phyloP scores from a whole-genome alignment of 2,888 invertebrate genomes.

The Drosophila fungiperda region DNA sequence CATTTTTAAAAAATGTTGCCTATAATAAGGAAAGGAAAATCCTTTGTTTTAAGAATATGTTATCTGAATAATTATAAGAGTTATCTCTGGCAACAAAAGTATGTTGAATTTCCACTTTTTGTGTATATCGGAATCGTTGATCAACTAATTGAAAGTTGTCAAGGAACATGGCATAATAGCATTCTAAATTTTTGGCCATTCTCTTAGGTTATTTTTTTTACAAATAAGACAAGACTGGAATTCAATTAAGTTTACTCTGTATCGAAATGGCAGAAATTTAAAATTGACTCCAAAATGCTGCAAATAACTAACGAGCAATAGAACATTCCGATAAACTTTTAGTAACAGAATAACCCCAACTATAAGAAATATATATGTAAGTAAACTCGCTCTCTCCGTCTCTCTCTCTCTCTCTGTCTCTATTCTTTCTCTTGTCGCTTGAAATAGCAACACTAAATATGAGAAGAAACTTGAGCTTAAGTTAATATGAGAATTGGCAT shows the following conservation, averaged over 20 bases:
- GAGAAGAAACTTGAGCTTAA: background rate
- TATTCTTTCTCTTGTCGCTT: too few relatives aligned
- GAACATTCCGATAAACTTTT: background rate
- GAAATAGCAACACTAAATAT: too few relatives aligned
- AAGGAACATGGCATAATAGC: background rate
- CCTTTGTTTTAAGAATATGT: background rate
- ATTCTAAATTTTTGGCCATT: background rate
- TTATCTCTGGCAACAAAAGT: background rate
- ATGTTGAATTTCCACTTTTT: background rate
- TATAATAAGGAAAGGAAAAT: background rate
- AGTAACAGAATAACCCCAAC: background rate
- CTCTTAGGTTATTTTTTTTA: too few relatives aligned
- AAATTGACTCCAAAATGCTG: background rate
- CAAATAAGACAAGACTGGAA: background rate
- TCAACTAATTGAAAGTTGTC: background rate
- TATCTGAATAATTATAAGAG: background rate
- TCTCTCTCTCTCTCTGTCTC: background rate
- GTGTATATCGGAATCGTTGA: background rate
- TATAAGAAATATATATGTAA: too few relatives aligned
- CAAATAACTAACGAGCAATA: background rate
- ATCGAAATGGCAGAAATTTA: background rate
- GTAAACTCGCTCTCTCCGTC: background rate
- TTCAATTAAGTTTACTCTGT: background rate
- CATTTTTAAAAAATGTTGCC: background rate
- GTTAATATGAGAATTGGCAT: background rate